These are phyloP conservation scores for Nyctereutes procyonoides DNA, from an alignment of 2,113 vertebrate genomes.

Conservation along the genomic window DNA sequence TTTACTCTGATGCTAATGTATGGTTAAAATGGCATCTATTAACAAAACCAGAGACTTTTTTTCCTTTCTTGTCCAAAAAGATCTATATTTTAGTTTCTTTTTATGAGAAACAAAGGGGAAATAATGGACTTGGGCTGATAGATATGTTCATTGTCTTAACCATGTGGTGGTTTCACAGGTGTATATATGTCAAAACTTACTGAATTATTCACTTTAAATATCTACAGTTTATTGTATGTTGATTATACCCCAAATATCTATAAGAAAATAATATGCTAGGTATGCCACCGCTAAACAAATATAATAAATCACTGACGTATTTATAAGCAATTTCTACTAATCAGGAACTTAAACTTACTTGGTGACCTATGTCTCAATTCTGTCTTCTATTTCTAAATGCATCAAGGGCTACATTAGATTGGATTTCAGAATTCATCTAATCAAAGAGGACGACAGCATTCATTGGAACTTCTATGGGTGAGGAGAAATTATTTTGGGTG, in stretches of 20 bases:
- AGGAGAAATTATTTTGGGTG: background rate
- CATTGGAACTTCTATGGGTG: background rate
- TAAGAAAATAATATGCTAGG: background rate
- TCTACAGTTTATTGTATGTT: background rate
- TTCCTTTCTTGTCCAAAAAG: background rate
- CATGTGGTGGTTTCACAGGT: background rate
- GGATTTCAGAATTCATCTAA: background rate
- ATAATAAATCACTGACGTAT: background rate
- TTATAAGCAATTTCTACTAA: slow-evolving; percentile 5
- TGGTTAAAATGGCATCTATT: background rate
- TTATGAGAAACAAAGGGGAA: slow-evolving; percentile 20
- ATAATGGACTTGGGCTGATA: background rate
- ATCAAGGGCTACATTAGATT: background rate
- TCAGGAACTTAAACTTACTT: background rate
- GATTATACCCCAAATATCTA: background rate
- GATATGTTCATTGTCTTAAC: background rate
- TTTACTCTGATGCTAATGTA: background rate
- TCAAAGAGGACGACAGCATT: background rate
- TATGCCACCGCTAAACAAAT: background rate
- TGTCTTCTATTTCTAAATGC: background rate
- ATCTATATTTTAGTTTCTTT: background rate
- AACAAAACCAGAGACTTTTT: background rate
- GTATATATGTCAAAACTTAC: background rate
- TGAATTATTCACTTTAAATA: background rate
- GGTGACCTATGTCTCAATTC: background rate